A percentile compares a stretch with the other conserved stretches of the same genome.
phyloP scores from a whole-genome alignment of 2,797 vertebrate species.

The Melanotaenia parkinsoni region DNA sequence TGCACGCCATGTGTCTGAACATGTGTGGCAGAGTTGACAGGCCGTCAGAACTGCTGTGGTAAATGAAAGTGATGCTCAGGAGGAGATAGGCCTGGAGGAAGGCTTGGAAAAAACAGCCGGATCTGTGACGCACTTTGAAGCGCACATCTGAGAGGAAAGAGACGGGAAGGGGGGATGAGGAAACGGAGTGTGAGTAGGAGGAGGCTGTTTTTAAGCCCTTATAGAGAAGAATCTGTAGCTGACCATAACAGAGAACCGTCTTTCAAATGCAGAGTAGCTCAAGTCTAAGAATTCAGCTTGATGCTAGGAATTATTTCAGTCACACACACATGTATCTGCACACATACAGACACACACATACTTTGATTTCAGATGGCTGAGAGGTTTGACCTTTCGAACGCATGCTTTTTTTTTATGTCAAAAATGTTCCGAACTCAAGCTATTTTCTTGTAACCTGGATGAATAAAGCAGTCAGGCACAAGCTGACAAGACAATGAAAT shows the following conservation, averaged over 20 bases:
- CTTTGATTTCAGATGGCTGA: constrained; percentile 13
- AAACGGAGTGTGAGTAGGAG: constrained; percentile 37
- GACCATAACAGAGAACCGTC: constrained; percentile 59
- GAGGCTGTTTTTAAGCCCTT: constrained; percentile 46
- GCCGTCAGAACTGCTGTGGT: constrained; percentile 69
- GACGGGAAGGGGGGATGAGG: neutral
- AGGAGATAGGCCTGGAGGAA: constrained; percentile 73
- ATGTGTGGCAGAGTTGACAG: constrained; percentile 67
- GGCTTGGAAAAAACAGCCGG: constrained; percentile 73
- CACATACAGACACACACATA: neutral
- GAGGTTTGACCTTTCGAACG: constrained; percentile 19
- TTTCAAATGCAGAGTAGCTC: constrained; percentile 61
- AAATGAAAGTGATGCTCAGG: constrained; percentile 76
- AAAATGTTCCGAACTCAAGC: constrained; percentile 19
- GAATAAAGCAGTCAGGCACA: constrained; percentile 29
- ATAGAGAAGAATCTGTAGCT: constrained; percentile 52
- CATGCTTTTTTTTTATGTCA: constrained; percentile 20
- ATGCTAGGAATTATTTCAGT: constrained; percentile 10
- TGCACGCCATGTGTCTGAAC: constrained; percentile 23
- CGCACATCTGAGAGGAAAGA: constrained; percentile 56
- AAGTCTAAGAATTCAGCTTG: constrained; percentile 38
- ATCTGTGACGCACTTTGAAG: constrained; percentile 79
- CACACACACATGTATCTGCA: neutral
- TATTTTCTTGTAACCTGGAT: constrained; percentile 10
- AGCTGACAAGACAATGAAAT: constrained; percentile 38